Conservation (phyloP, 2,113 vertebrate genomes). For the Cyphomyrus discorhynchus region DNA sequence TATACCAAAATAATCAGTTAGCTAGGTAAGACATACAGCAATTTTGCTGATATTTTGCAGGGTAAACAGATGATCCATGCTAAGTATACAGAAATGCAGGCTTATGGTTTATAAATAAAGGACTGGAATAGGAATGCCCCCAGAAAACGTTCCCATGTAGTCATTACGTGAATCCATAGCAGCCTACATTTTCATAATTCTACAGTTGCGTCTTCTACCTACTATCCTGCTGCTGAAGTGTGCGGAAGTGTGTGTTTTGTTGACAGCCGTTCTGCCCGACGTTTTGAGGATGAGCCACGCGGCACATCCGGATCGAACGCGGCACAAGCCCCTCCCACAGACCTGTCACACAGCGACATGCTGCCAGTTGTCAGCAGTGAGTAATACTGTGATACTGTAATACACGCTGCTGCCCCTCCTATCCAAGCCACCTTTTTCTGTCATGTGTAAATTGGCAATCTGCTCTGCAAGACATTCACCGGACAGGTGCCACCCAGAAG, state of each 20-base stretch:
- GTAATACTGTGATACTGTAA: neutral
- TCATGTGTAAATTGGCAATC: neutral
- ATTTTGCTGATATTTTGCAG: neutral
- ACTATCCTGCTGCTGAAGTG: neutral
- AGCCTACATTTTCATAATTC: neutral
- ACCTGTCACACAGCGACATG: neutral
- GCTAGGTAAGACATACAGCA: neutral
- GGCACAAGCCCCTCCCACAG: constrained; percentile 1
- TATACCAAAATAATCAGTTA: neutral
- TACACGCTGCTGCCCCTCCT: constrained; percentile 23
- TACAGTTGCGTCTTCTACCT: neutral
- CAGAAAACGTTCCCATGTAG: neutral
- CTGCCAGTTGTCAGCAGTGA: constrained; percentile 4
- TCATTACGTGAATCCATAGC: neutral
- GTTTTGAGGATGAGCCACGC: neutral
- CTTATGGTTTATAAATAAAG: neutral
- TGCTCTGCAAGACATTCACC: neutral
- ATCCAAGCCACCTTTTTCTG: neutral
- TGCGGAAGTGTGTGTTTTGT: neutral
- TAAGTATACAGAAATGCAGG: neutral
- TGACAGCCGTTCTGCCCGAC: neutral
- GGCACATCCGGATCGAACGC: neutral
- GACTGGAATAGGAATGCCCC: neutral
- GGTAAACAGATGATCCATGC: neutral
- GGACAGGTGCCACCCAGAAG: neutral